These are phyloP conservation scores for Sepioteuthis lessoniana DNA, from an alignment of 2,888 invertebrate species.

Conservation along the genomic window DNA sequence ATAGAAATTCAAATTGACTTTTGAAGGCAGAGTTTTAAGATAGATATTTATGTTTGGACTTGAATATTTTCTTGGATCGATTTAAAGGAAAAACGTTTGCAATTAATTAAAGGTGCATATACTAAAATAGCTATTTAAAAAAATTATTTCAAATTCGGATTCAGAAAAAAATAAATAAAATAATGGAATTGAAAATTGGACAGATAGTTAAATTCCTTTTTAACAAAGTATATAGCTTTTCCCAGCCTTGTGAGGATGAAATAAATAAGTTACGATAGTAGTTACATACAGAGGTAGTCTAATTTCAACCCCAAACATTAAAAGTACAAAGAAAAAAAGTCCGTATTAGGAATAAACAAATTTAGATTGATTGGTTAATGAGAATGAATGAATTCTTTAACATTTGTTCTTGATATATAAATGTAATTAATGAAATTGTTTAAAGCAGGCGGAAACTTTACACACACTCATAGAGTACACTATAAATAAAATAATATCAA, in stretches of 20 bases:
- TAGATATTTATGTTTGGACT: not conserved
- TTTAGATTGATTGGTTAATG: too few relatives aligned
- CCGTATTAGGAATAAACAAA: too few relatives aligned
- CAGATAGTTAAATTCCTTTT: not conserved
- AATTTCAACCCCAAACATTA: not conserved
- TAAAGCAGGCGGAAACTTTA: too few relatives aligned
- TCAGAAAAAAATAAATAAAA: too few relatives aligned
- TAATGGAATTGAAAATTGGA: not conserved
- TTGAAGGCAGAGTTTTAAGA: too few relatives aligned
- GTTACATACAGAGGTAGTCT: not conserved
- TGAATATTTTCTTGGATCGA: not conserved
- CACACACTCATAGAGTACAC: too few relatives aligned
- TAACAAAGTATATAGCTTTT: not conserved
- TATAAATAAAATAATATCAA: too few relatives aligned
- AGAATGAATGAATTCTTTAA: too few relatives aligned
- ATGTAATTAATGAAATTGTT: too few relatives aligned
- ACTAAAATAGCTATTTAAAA: too few relatives aligned
- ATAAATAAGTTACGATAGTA: not conserved
- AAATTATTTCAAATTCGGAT: not conserved
- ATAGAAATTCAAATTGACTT: not conserved
- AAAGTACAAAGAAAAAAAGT: not conserved
- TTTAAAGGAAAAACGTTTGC: not conserved
- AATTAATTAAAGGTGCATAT: not conserved
- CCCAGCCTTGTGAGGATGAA: not conserved
- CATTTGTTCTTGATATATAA: too few relatives aligned